Percentiles rank a stretch among this genome's conserved stretches.
phyloP scores from a whole-genome alignment of 2,888 invertebrate species.

The Protula sp. region DNA sequence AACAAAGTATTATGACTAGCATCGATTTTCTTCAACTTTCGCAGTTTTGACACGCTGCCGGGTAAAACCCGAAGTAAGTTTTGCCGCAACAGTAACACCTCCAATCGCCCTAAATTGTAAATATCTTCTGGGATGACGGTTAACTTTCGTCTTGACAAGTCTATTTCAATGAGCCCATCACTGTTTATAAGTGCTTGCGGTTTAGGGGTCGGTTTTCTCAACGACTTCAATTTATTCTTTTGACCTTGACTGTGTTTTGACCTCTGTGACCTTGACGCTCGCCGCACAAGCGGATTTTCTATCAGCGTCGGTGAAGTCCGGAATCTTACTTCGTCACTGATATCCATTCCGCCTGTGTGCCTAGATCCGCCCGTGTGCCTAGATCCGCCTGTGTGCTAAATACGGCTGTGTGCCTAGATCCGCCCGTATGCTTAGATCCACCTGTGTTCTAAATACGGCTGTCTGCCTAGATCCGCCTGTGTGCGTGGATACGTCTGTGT shows the following conservation, averaged over 20 bases:
- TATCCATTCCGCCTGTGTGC: too few species aligned
- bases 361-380: too few species aligned
- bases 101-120: slow-evolving; percentile 33
- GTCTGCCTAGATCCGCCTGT: too few species aligned
- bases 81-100: slow-evolving; percentile 32
- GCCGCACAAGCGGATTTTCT: not conserved
- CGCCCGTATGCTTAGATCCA: too few species aligned
- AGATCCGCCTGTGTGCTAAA: too few species aligned
- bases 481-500: too few species aligned
- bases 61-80: too few species aligned
- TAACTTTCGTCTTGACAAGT: slow-evolving; percentile 32
- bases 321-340: slow-evolving; percentile 18
- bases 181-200: slow-evolving; percentile 18
- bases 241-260: not conserved
- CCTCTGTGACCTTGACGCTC: not conserved
- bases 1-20: not conserved
- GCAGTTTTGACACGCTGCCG: slow-evolving; percentile 13
- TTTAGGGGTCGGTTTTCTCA: not conserved
- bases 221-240: not conserved
- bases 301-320: slow-evolving; percentile 12
- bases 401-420: too few species aligned
- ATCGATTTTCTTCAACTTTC: not conserved
- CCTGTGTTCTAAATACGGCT: too few species aligned
- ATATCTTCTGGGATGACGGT: slow-evolving; percentile 32
- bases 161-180: slow-evolving; percentile 33